Conservation (phyloP, 2,113 vertebrate species). For the Trinectes maculatus region DNA sequence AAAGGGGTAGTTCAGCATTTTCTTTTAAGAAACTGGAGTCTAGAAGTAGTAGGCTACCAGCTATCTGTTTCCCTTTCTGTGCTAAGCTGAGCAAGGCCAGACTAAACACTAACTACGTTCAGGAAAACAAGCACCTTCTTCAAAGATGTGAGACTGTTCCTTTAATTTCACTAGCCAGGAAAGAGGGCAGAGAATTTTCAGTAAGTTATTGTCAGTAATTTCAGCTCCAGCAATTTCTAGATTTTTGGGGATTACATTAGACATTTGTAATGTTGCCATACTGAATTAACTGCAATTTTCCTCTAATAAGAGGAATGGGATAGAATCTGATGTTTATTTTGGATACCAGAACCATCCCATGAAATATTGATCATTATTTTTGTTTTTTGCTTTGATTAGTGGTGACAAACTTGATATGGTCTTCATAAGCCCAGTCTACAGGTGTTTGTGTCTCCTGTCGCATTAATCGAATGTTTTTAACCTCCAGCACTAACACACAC, state of each 20-base stretch:
- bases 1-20: not conserved
- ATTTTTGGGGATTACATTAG: too few relatives aligned
- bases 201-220: not conserved
- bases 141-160: constrained; percentile 1
- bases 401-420: constrained; percentile 5
- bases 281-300: not conserved
- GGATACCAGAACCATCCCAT: not conserved
- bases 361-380: not conserved
- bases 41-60: not conserved
- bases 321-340: not conserved
- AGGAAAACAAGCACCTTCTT: not conserved
- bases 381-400: constrained; percentile 5
- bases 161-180: not conserved
- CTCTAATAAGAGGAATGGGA: too few relatives aligned
- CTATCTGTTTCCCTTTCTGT: not conserved
- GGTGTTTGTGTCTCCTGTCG: constrained; percentile 5
- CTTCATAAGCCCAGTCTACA: not conserved
- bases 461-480: constrained; percentile 6
- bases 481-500: constrained; percentile 2
- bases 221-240: not conserved
- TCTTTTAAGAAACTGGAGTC: too few relatives aligned
- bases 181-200: too few relatives aligned
- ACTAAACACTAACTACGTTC: too few relatives aligned
- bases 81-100: not conserved
- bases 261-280: not conserved